Percentiles rank a stretch among this genome's conserved stretches.
Evolutionary conservation across 2,113 vertebrate genomes (phyloP).

Genomic region (Hystrix cristata): DNA sequence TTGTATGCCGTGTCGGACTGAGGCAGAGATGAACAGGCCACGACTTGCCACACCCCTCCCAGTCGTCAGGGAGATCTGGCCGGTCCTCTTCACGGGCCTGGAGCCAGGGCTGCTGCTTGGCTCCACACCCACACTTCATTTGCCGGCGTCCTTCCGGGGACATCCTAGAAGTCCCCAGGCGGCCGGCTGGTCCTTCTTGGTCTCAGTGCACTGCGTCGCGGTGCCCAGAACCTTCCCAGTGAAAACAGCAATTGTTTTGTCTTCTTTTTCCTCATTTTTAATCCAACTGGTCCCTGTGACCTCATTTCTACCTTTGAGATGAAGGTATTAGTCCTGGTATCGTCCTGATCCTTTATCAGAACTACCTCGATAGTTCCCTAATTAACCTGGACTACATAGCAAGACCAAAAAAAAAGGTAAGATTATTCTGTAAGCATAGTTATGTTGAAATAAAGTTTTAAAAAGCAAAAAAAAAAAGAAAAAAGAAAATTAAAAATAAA

Average conservation of each 20-base stretch:
- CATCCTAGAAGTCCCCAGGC: too few relatives aligned
- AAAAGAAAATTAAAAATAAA: too few relatives aligned
- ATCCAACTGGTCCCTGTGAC: background rate
- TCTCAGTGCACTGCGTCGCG: background rate
- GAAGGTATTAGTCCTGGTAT: too few relatives aligned
- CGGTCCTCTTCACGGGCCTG: background rate
- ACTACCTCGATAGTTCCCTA: background rate
- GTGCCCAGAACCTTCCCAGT: background rate
- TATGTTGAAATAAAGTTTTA: too few relatives aligned
- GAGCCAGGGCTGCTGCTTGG: background rate
- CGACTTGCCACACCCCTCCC: fast-evolving
- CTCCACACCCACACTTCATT: background rate
- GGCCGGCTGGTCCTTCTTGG: background rate
- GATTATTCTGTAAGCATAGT: too few relatives aligned
- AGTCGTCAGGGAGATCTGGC: background rate
- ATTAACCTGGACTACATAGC: background rate
- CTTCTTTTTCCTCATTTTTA: background rate
- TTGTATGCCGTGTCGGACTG: background rate
- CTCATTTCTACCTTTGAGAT: background rate
- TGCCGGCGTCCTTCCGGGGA: background rate
- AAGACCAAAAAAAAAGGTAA: too few relatives aligned
- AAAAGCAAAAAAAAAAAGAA: too few relatives aligned
- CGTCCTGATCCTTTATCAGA: fast-evolving
- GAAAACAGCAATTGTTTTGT: background rate
- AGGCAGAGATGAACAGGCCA: background rate